A percentile compares a stretch with the other conserved stretches of the same genome.
phyloP scores from a whole-genome alignment of 2,113 vertebrate species.

The Porphyrio hochstetteri region DNA sequence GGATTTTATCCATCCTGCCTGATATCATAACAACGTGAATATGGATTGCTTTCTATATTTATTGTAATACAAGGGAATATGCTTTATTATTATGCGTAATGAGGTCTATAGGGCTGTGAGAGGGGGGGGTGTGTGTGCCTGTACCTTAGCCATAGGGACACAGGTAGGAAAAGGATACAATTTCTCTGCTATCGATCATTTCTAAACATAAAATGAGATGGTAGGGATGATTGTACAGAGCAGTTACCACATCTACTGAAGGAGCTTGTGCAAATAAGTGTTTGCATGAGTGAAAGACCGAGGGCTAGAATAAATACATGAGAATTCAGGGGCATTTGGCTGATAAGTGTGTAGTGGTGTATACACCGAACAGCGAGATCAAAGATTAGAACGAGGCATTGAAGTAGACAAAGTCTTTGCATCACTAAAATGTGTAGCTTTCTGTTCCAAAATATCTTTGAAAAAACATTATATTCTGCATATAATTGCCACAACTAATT shows the following conservation, averaged over 20 bases:
- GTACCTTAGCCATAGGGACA: neutral
- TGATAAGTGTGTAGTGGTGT: neutral
- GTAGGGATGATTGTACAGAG: neutral
- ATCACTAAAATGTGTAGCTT: neutral
- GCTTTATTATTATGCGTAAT: slow-evolving; percentile 2
- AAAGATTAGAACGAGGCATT: neutral
- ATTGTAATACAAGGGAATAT: neutral
- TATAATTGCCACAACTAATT: neutral
- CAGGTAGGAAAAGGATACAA: neutral
- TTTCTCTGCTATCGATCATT: neutral
- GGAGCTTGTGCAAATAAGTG: neutral
- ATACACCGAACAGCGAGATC: neutral
- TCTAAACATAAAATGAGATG: neutral
- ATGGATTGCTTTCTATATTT: neutral
- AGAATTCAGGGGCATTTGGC: neutral
- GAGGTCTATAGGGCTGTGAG: neutral
- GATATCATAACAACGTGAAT: neutral
- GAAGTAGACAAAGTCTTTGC: neutral
- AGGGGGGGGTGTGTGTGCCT: neutral
- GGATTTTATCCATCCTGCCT: neutral
- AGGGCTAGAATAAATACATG: neutral
- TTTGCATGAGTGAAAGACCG: neutral
- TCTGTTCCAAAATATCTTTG: slow-evolving; percentile 11
- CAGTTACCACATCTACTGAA: neutral
- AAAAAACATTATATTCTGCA: neutral